Conservation (phyloP, 1,140 invertebrate genomes). For the Ladona fulva region DNA sequence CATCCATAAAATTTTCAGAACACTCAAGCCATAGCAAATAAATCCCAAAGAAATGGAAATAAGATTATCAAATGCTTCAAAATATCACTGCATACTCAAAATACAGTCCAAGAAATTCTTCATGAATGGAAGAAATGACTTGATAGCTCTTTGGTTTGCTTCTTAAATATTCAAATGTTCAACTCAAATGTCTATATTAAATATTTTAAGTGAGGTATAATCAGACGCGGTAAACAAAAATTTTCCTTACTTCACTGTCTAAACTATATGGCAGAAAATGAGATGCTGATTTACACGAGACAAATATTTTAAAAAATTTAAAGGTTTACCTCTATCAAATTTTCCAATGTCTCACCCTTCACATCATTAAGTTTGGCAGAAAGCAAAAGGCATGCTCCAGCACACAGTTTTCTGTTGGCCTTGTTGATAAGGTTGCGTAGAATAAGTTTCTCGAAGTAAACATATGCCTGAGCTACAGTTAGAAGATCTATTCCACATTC, state of each 20-base stretch:
- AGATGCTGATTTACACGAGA: conserved; percentile 11
- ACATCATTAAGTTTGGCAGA: conserved; percentile 95
- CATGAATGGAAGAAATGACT: too few relatives aligned
- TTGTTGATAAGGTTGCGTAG: conserved; percentile 88
- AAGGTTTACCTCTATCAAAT: conserved; percentile 69
- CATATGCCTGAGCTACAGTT: conserved; percentile 91
- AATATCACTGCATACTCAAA: too few relatives aligned
- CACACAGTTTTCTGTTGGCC: conserved; percentile 88
- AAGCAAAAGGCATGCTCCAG: conserved; percentile 85
- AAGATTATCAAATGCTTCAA: too few relatives aligned
- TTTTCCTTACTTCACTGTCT: background rate
- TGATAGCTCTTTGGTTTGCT: too few relatives aligned
- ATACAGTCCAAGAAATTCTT: too few relatives aligned
- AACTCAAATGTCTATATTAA: too few relatives aligned
- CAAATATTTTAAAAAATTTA: conserved; percentile 17
- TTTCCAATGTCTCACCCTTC: conserved; percentile 77
- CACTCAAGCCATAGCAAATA: too few relatives aligned
- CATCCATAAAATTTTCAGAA: too few relatives aligned
- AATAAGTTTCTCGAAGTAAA: conserved; percentile 95
- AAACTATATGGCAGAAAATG: background rate
- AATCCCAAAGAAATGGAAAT: too few relatives aligned
- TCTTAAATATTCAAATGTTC: too few relatives aligned
- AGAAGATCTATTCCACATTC: conserved; percentile 80
- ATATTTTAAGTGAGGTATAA: too few relatives aligned
- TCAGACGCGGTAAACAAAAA: background rate